Percentiles rank a stretch among this genome's conserved stretches.
Conservation (phyloP, 2,888 invertebrate genomes). For the Byasa hedistus region DNA sequence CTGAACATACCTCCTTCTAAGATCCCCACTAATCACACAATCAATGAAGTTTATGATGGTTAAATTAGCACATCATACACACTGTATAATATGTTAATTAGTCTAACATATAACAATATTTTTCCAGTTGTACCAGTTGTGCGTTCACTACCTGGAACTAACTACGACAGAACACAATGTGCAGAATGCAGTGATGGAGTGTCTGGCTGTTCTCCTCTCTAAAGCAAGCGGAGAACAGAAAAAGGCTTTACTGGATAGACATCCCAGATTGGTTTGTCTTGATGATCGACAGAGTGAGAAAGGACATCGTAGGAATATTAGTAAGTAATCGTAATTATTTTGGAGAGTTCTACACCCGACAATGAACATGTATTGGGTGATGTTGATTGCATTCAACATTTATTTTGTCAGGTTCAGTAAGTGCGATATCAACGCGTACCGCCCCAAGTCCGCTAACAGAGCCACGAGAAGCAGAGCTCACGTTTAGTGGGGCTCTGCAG, state of each 20-base stretch:
- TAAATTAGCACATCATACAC: too few species aligned
- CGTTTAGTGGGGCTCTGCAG: slow-evolving; percentile 66
- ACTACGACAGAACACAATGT: slow-evolving; percentile 90
- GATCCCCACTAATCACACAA: too few species aligned
- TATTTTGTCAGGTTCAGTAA: slow-evolving; percentile 56
- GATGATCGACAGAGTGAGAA: slow-evolving; percentile 61
- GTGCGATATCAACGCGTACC: slow-evolving; percentile 57
- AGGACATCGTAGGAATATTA: slow-evolving; percentile 73
- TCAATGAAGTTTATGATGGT: too few species aligned
- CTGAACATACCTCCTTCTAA: too few species aligned
- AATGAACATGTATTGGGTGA: too few species aligned
- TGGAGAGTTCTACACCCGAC: too few species aligned
- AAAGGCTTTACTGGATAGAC: slow-evolving; percentile 74
- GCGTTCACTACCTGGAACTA: slow-evolving; percentile 83
- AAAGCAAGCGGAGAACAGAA: slow-evolving; percentile 69
- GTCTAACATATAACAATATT: slow-evolving; percentile 13
- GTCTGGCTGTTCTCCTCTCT: slow-evolving; percentile 82
- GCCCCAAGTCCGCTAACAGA: slow-evolving; percentile 52
- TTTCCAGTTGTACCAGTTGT: slow-evolving; percentile 87
- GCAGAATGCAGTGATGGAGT: slow-evolving; percentile 92
- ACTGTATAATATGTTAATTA: too few species aligned
- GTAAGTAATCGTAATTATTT: slow-evolving; percentile 56
- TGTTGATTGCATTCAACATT: neutral
- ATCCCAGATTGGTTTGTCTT: slow-evolving; percentile 48
- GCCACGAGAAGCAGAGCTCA: slow-evolving; percentile 55